A percentile compares a stretch with the other conserved stretches of the same genome.
Evolutionary conservation across 2,888 invertebrate species (phyloP).

Genomic region (Lomographa bimaculata): DNA sequence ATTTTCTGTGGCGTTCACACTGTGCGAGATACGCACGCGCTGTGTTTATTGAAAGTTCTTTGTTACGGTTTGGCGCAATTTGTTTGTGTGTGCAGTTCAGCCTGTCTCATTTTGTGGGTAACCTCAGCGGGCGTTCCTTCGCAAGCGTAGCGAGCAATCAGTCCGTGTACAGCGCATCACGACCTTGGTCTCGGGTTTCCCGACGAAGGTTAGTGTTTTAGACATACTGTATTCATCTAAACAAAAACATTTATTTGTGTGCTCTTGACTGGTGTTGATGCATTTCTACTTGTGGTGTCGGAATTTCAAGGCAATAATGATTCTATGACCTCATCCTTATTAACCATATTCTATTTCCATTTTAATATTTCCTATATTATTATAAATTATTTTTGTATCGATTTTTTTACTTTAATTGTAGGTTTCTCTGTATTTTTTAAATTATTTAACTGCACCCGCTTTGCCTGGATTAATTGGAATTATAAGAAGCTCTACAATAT

Average conservation of each 20-base stretch:
- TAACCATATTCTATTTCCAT: too few species aligned
- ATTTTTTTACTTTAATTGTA: too few species aligned
- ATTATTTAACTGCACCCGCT: too few species aligned
- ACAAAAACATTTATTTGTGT: slow-evolving; percentile 30
- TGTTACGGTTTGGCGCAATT: slow-evolving; percentile 42
- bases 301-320: slow-evolving; percentile 1
- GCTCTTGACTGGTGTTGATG: slow-evolving; percentile 1
- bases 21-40: slow-evolving; percentile 31
- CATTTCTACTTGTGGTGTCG: neutral
- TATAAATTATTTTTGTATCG: too few species aligned
- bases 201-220: slow-evolving; percentile 85
- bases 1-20: slow-evolving; percentile 37
- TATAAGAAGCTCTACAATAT: too few species aligned
- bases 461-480: too few species aligned
- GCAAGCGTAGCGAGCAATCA: slow-evolving; percentile 83
- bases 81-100: slow-evolving; percentile 79
- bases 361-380: too few species aligned
- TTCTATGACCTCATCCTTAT: slow-evolving; percentile 3
- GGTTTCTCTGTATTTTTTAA: too few species aligned
- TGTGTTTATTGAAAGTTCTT: slow-evolving; percentile 41
- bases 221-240: slow-evolving; percentile 46
- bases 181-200: slow-evolving; percentile 87
- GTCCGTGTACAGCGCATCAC: slow-evolving; percentile 84
- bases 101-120: slow-evolving; percentile 83
- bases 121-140: slow-evolving; percentile 85